Conservation (phyloP, 2,797 vertebrate genomes). For the Falco novaeseelandiae region DNA sequence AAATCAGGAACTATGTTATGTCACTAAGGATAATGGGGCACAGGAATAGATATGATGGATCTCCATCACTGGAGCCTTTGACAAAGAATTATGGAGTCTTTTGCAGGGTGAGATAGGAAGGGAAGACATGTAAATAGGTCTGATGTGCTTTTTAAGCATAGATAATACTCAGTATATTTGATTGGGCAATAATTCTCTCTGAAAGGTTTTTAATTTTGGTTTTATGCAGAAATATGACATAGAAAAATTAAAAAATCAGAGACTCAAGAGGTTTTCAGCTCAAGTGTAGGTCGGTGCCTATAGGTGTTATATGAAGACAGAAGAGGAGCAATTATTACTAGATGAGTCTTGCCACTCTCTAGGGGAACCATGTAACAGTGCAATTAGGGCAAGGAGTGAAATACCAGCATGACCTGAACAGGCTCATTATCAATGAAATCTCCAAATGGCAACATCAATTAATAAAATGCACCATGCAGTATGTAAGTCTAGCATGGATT, state of each 20-base stretch:
- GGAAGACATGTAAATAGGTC: not conserved
- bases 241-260: not conserved
- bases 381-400: slow-evolving; percentile 9
- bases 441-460: not conserved
- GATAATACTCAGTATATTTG: not conserved
- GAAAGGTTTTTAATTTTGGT: not conserved
- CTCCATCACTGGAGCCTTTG: not conserved
- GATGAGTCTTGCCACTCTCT: not conserved
- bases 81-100: not conserved
- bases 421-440: not conserved
- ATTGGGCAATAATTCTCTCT: not conserved
- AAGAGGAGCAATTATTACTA: not conserved
- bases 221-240: not conserved
- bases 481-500: not conserved
- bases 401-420: not conserved
- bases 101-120: not conserved
- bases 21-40: not conserved
- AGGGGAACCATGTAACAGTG: not conserved
- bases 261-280: not conserved
- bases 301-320: not conserved
- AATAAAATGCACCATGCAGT: not conserved
- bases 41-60: not conserved
- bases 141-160: not conserved
- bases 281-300: not conserved
- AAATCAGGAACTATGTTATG: not conserved